Conservation (phyloP, 2,888 invertebrate species). For the Dasysyrphus albostriatus region DNA sequence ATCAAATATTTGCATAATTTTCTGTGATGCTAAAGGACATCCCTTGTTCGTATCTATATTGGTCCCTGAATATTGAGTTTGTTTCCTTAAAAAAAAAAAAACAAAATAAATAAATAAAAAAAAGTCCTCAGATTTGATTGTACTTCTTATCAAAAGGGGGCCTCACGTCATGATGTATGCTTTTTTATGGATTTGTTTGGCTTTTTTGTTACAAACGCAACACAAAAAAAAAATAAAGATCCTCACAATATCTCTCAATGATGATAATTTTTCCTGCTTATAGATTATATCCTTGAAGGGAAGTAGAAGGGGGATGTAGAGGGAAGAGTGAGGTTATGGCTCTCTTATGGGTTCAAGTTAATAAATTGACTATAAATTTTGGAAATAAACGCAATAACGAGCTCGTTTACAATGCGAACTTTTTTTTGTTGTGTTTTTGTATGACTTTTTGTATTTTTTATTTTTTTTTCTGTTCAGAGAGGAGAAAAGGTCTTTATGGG, state of each 20-base stretch:
- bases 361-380: slow-evolving; percentile 73
- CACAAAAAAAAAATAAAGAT: not conserved
- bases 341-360: slow-evolving; percentile 71
- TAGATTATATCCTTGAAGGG: slow-evolving; percentile 1
- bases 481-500: slow-evolving; percentile 26
- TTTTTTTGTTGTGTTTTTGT: slow-evolving; percentile 22
- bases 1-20: slow-evolving; percentile 69
- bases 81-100: slow-evolving; percentile 44
- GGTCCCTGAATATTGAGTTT: slow-evolving; percentile 60
- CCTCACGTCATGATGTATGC: slow-evolving; percentile 68
- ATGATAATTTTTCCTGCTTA: slow-evolving; percentile 45
- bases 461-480: not conserved
- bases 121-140: slow-evolving; percentile 69
- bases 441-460: slow-evolving; percentile 21
- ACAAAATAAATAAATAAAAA: slow-evolving; percentile 6
- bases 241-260: slow-evolving; percentile 45
- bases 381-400: slow-evolving; percentile 74
- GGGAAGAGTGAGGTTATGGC: slow-evolving; percentile 12
- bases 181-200: slow-evolving; percentile 61
- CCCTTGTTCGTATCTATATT: slow-evolving; percentile 29
- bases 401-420: slow-evolving; percentile 71
- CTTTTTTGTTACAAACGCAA: not conserved
- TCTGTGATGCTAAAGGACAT: slow-evolving; percentile 48
- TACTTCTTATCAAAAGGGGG: slow-evolving; percentile 62
- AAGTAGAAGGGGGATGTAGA: not conserved